Evolutionary conservation across 2,888 invertebrate genomes (phyloP), one percentile per base, ranked within the genome.

Genomic region (Rhagophthalmus giganteus): DNA sequence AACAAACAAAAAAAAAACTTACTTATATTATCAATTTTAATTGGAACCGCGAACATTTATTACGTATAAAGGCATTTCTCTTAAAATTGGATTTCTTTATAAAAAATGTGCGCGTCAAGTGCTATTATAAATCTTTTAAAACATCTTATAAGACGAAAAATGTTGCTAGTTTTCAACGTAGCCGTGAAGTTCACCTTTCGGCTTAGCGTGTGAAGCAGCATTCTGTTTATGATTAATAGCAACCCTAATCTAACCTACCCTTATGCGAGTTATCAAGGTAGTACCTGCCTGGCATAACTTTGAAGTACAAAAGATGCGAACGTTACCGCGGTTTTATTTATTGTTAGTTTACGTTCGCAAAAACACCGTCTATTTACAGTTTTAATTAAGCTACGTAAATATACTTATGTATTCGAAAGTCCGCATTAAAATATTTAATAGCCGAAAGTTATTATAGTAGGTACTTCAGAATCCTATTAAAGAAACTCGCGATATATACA

Each of bases 401-500:
- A n/a, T n/a, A n/a, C n/a, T n/a, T n/a, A n/a, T n/a, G n/a, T n/a
- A n/a, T n/a, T n/a, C n/a, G n/a, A n/a, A n/a, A n/a, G n/a, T n/a
- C n/a, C n/a, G n/a, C n/a, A n/a, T 33, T 16, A 33, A 42, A 27
- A 26, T 42, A 25, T 27, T 42, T 26, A 10, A 24, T 20, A 34
- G 35, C 16, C 13, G 14, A 45, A 30, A 26, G 14, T 45, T 45
- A 54, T 50, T 56, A n/a, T n/a, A n/a, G n/a, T n/a, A 57, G 60
- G 57, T n/a, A n/a, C 50, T 54, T 33, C 50, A 50, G 56, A 60
- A 63, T 62, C 60, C 55, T 55, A 63, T 64, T 59, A 63, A 49
- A 60, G 57, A 53, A 54, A 56, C 49, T 53, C 51, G 55, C 53
- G 59, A 64, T 65, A 59, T n/a, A n/a, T 58, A 50, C 59, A 37